Evolutionary conservation across 1,140 invertebrate species (phyloP).

Genomic region (Cheumatopsyche charites): DNA sequence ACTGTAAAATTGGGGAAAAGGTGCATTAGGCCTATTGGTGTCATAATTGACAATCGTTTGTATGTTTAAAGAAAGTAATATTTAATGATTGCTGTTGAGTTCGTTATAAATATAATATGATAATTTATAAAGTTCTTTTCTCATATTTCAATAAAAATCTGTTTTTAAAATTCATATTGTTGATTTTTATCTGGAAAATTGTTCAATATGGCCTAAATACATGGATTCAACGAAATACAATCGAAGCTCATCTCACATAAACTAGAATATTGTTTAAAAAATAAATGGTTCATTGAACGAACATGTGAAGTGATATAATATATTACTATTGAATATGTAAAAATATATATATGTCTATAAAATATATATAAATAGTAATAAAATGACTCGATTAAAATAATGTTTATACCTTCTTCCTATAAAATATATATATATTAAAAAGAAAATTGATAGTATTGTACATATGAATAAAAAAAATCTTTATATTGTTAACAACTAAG

Average conservation of each 20-base stretch:
- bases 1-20: neutral
- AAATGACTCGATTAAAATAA: constrained; percentile 11
- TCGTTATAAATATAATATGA: too few relatives aligned
- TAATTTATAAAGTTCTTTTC: too few relatives aligned
- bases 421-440: constrained; percentile 16
- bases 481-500: constrained; percentile 30
- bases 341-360: constrained; percentile 9
- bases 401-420: constrained; percentile 19
- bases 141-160: too few relatives aligned
- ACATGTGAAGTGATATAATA: constrained; percentile 30
- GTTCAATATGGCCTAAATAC: neutral
- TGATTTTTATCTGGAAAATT: too few relatives aligned
- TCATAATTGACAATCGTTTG: neutral
- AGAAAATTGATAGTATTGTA: constrained; percentile 19
- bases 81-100: too few relatives aligned
- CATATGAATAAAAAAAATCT: constrained; percentile 17
- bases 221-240: constrained; percentile 18
- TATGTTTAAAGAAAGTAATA: too few relatives aligned
- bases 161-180: too few relatives aligned
- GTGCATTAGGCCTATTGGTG: neutral
- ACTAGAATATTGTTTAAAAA: constrained; percentile 11
- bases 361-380: constrained; percentile 16
- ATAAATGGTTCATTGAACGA: neutral
- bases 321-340: neutral
- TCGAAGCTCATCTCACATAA: neutral